Evolutionary conservation across 1,140 invertebrate species (phyloP), one percentile per base, ranked within the genome.

Genomic region (Xylocopa sonorina): DNA sequence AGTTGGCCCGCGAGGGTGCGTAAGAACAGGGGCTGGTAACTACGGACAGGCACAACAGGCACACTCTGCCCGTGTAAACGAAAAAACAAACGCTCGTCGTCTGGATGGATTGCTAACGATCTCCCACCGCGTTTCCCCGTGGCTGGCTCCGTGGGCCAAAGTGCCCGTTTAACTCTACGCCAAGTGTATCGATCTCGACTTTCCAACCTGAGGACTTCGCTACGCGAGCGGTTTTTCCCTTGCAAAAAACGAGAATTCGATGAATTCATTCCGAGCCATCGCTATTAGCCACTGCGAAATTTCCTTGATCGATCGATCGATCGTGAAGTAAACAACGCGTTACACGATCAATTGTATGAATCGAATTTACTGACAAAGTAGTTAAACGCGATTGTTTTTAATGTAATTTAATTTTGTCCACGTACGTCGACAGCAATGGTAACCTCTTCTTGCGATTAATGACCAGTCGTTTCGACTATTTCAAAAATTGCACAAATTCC

Each of bases 401-500:
- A n/a, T n/a, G n/a, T n/a, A n/a, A n/a, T n/a, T n/a, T n/a, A n/a
- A n/a, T n/a, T n/a, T n/a, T n/a, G n/a, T n/a, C n/a, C n/a, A n/a
- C n/a, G n/a, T n/a, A n/a, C n/a, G n/a, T n/a, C n/a, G n/a, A n/a
- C n/a, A n/a, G 48, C 53, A 34, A 51, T 51, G 16, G 71, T 50
- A 24, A 29, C 14, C n/a, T 3, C 16, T 48, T 18, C n/a, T 66
- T 34, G 34, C 64, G 66, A 46, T 46, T 60, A 9, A 51, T 51
- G 57, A 34, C 21, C 32, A 21, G 24, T 5, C 63, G 46, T 74
- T 63, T 67, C 5, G 68, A 78, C 60, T 74, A 81, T 71, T 80
- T 60, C 63, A 43, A 63, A 66, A 67, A 62, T 67, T 41, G 68
- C 50, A 80, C 78, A 83, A 87, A n/a, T n/a, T n/a, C n/a, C n/a